Evolutionary conservation across 2,797 vertebrate species (phyloP), one percentile per base, ranked within the genome.

Genomic region (Peromyscus attwateri): DNA sequence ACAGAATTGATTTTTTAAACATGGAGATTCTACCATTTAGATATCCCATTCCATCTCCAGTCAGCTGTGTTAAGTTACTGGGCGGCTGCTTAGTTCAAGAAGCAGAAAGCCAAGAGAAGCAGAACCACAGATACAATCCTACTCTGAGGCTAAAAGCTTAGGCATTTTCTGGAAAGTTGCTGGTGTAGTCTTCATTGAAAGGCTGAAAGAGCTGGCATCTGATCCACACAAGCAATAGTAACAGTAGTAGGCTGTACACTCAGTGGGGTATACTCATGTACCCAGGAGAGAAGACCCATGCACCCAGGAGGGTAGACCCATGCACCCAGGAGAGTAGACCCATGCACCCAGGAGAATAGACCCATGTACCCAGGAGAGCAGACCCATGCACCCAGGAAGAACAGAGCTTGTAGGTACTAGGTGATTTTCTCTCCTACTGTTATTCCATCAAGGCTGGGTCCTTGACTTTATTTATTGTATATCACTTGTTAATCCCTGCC

Each of bases 1-100:
- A 68, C 66, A 37, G 46, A 77, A 57, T 13, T 46, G n/a, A n/a
- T 29, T 68, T 64, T 76, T 70, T 87, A 37, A 62, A 49, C 76
- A 21, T 52, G 29, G 43, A 83, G 71, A 87, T 68, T 43, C 37
- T 25, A 34, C 27, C 89, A 37, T 64, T 88, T 89, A 60, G 57
- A 95, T 80, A 57, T 92, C 85, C 81, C 92, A 34, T 92, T 95
- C 70, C 64, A 80, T 87, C 62, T 52, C 87, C 25, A 79, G 49
- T 73, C 84, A 94, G 10, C 25, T 76, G 95, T 83, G 84, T 25
- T 79, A 85, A 80, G 27, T 13, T 73, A 60, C 52, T 57, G 17
- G n/a, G 52, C 14, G 57, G 25, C 68, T 55, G 49, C 68, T 73
- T 17, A 7, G 46, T 37, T 34, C 66, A 55, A 87, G 84, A 70